Evolutionary conservation across 1,140 invertebrate species (phyloP).

Genomic region (Spodoptera frugiperda): DNA sequence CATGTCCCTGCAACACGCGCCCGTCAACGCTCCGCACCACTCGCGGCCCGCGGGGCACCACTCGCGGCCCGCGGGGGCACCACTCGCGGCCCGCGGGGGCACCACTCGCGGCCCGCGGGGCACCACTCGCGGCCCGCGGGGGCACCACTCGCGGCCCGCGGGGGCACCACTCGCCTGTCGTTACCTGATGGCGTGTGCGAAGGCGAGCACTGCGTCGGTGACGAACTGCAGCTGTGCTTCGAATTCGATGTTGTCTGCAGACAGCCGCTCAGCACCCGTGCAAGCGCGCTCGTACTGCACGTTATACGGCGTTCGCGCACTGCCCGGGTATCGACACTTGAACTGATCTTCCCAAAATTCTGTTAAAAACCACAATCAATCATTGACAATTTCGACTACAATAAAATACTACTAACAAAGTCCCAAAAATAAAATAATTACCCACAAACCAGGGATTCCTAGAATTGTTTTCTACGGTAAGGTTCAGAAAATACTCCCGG

Average conservation of each 20-base stretch:
- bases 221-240: constrained; percentile 97
- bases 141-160: too few species aligned
- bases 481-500: constrained; percentile 94
- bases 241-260: constrained; percentile 91
- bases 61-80: too few species aligned
- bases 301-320: constrained; percentile 93
- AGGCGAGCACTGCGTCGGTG: constrained; percentile 96
- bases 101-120: background rate
- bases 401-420: background rate
- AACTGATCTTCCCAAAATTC: constrained; percentile 98
- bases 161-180: background rate
- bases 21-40: background rate
- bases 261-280: constrained; percentile 90
- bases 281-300: constrained; percentile 89
- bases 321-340: constrained; percentile 92
- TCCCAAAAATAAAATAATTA: constrained; percentile 66
- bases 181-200: constrained; percentile 94
- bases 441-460: constrained; percentile 98
- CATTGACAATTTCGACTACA: too few species aligned
- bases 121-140: too few species aligned
- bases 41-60: background rate
- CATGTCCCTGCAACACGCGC: constrained; percentile 90
- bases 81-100: too few species aligned
- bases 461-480: constrained; percentile 94
- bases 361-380: constrained; percentile 66